Percentiles rank a stretch among this genome's conserved stretches.
Conservation (phyloP, 1,140 invertebrate species). For the Tetragnatha versicolor region DNA sequence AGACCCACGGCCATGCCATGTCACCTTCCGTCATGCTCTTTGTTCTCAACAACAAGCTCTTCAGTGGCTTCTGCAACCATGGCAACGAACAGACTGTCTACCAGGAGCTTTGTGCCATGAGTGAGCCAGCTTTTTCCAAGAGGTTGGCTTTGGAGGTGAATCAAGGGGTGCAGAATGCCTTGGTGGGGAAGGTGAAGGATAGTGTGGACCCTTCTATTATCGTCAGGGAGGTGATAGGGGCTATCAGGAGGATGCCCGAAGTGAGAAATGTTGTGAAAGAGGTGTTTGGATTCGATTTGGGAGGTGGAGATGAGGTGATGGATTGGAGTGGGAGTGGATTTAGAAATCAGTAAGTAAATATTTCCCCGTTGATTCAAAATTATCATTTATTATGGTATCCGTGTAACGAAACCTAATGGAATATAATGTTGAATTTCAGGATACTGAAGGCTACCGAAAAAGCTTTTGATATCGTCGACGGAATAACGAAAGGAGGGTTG, state of each 20-base stretch:
- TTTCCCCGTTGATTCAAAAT: background rate
- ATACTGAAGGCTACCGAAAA: constrained; percentile 4
- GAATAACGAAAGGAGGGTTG: background rate
- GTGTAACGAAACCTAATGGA: too few relatives aligned
- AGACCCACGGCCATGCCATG: background rate
- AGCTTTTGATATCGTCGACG: constrained; percentile 17
- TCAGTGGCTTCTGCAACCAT: constrained; percentile 7
- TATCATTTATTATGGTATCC: too few relatives aligned
- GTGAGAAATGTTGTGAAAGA: background rate
- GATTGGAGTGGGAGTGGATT: background rate
- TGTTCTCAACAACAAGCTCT: background rate
- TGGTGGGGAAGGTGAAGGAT: too few relatives aligned
- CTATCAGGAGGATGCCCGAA: background rate
- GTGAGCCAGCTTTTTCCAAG: background rate
- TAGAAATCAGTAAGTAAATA: background rate
- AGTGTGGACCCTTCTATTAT: background rate
- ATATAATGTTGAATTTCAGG: constrained; percentile 20
- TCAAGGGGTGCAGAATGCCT: background rate
- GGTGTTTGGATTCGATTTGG: constrained; percentile 4
- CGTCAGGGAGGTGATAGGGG: background rate
- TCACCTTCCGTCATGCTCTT: constrained; percentile 17
- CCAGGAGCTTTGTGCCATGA: constrained; percentile 4
- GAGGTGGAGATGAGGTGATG: background rate
- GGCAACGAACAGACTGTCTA: background rate
- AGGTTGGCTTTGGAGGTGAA: background rate